Evolutionary conservation across 2,797 vertebrate species (phyloP), one percentile per base, ranked within the genome.

Genomic region (Mastacembelus armatus): DNA sequence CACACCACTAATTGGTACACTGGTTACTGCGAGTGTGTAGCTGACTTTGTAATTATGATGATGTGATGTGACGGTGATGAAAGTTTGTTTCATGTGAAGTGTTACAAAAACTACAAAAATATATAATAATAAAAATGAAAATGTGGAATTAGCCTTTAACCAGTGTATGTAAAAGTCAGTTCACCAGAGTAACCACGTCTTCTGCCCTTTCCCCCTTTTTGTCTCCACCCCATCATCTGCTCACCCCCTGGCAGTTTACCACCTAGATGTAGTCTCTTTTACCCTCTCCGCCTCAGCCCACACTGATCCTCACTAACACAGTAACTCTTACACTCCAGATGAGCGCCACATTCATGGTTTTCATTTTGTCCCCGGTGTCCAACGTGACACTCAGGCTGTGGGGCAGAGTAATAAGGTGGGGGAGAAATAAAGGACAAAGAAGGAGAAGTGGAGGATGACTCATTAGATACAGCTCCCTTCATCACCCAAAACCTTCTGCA

Each of bases 321-420:
- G 42, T 14, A 33, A 44, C 63, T 71, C 55, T 66, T 58, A 65
- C 54, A 24, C 33, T 58, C 18, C 14, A 63, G 38, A 64, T 0
- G 7, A 24, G 40, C 38, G 64, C 43, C 45, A 69, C 62, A 44
- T 61, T 77, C 74, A 78, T 61, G 72, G 74, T 85, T 84, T 80
- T 84, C 71, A 79, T 90, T 89, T 88, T 76, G 70, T 51, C 63
- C 56, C 45, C 9, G 10, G 65, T 62, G 72, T 71, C 62, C 60
- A 60, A 30, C 2, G 33, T 57, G 72, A 79, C 40, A 56, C 40
- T 44, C 29, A 15, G 50, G 32, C 14, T 3, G 19, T 1, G 56
- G 36, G 52, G 40, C 18, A 12, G 12, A 7, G 38, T n/a, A 15
- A 29, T 47, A 39, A 16, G 35, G 57, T 48, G 39, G 19, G 39